phyloP scores from a whole-genome alignment of 2,888 invertebrate species.

The Harpalus rubripes region DNA sequence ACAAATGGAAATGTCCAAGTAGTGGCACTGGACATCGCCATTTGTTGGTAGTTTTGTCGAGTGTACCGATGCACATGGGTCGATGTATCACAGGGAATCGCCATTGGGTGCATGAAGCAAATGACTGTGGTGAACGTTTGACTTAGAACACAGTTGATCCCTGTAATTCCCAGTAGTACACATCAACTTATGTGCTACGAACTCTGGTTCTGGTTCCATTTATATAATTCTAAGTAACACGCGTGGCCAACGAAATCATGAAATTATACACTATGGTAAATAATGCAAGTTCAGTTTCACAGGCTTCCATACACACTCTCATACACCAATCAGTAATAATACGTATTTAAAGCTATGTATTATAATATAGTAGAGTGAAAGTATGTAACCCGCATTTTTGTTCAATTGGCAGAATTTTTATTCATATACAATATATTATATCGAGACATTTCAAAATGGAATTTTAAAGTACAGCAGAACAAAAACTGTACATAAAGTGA shows the following conservation, averaged over 20 bases:
- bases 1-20: constrained; percentile 53
- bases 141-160: constrained; percentile 63
- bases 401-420: constrained; percentile 76
- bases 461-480: constrained; percentile 65
- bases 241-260: constrained; percentile 63
- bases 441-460: constrained; percentile 67
- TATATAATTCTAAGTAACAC: constrained; percentile 57
- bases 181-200: constrained; percentile 65
- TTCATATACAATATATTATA: constrained; percentile 67
- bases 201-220: constrained; percentile 37
- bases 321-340: constrained; percentile 68
- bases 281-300: constrained; percentile 57
- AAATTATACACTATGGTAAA: constrained; percentile 65
- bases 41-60: constrained; percentile 50
- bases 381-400: constrained; percentile 75
- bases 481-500: constrained; percentile 60
- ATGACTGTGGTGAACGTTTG: constrained; percentile 57
- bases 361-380: constrained; percentile 69
- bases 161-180: constrained; percentile 61
- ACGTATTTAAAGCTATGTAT: constrained; percentile 73
- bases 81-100: constrained; percentile 63
- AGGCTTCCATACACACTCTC: constrained; percentile 70
- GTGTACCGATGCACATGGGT: constrained; percentile 62
- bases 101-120: constrained; percentile 62
- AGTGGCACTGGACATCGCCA: constrained; percentile 28